Base-by-base conservation (phyloP, 1,140 invertebrate genomes). In the Calliphora vicina region DNA sequence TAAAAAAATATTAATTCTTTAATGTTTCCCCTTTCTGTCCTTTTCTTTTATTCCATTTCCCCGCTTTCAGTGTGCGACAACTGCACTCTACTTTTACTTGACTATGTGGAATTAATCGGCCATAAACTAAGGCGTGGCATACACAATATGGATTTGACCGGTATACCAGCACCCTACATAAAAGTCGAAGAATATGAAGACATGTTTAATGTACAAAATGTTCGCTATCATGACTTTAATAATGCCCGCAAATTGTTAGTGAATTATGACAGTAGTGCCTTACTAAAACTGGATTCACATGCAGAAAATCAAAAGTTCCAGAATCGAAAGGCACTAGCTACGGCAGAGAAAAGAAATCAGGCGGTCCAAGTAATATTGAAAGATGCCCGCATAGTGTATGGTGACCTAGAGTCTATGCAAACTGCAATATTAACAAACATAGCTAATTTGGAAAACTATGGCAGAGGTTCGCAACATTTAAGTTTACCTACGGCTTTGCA, bases 41-140 rank as follows among this genome's bases (percentile, higher is more conserved):
- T 10, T 50, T 10, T 50, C 12, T 82, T 12, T 73, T 74, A 4
- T 25, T 74, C 0, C 20, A 26, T 71, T 15, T 85, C 82, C 85
- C 92, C 91, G 43, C 6, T 5, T 10, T 15, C 89, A 97, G 97
- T 96, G 23, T 99, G 98, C 90, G 97, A 98, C 87, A 97, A 97
- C 78, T 99, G 98, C 87, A 97, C 96, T 1, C 94, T 96, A 82
- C 92, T 96, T 0, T 91, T 99, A 4, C 92, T 99, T 80, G 93
- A 96, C 84, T 94, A 95, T 35, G 88, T 97, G 1, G 93, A 95
- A 83, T 76, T 92, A 0, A 91, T 96, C 82, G 92, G 93, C 0
- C 85, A 91, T 67, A 87, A 92, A 27, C 86, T 95, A 10, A 88
- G 90, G 0, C 87, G 88, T 8, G 92, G 91, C 83, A 91, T 93